phyloP scores from a whole-genome alignment of 2,888 invertebrate species.

The Gastrophysa polygoni region DNA sequence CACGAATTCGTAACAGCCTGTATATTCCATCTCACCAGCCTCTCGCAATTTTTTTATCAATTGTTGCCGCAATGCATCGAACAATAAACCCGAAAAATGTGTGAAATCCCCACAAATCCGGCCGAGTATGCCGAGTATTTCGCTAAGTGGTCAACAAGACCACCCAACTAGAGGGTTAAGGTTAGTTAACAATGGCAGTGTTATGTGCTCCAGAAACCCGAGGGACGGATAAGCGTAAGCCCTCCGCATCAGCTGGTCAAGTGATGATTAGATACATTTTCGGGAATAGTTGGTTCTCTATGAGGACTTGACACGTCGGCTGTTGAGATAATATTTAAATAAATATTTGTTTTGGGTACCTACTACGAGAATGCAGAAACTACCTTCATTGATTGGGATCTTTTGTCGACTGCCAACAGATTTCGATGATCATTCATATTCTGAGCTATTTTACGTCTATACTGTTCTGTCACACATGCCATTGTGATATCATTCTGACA shows the following conservation, averaged over 20 bases:
- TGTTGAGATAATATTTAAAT: constrained; percentile 20
- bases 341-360: constrained; percentile 30
- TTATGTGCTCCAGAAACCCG: constrained; percentile 35
- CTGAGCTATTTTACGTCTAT: no score
- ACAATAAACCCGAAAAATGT: constrained; percentile 23
- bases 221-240: constrained; percentile 33
- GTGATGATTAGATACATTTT: constrained; percentile 29
- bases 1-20: no score
- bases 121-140: constrained; percentile 33
- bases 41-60: constrained; percentile 8
- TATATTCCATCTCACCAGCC: no score
- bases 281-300: constrained; percentile 11
- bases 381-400: no score
- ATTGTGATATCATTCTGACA: no score
- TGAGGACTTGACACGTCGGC: constrained; percentile 16
- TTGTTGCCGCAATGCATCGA: not conserved
- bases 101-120: constrained; percentile 35
- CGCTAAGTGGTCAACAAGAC: constrained; percentile 37
- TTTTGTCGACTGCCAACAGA: no score
- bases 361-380: not conserved
- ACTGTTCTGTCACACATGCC: no score
- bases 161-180: constrained; percentile 40
- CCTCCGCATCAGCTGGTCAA: constrained; percentile 31
- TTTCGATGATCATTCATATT: no score
- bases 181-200: constrained; percentile 31